Base-by-base conservation (phyloP, 1,140 invertebrate species). In the Lasioglossum baleicum region DNA sequence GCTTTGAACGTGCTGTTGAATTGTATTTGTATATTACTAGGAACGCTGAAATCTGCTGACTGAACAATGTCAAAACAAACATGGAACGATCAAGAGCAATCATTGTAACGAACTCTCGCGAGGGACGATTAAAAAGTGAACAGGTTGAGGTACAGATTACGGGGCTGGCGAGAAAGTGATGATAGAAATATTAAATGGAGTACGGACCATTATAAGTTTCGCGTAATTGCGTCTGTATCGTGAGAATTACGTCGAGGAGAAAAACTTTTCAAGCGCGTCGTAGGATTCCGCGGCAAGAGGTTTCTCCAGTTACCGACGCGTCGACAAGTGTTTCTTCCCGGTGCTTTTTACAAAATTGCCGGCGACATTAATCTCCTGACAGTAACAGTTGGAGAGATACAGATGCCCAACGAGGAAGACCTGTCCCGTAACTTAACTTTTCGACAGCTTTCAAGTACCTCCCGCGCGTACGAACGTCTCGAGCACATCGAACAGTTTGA, bases 341-440 rank as follows among this genome's bases (percentile, higher is more conserved):
- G 42, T 10, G 20, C 42, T 61, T 63, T n/a, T 48, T 26, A 26
- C 10, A 48, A 26, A 72, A 72, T 56, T 42, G 20, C 53, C 20
- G 70, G 10, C 20, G 58, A 72, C 70, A 72, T 72, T 72, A 72
- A 72, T 72, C 70, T 72, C 22, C 40, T 20, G 70, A 61, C 70
- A 61, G 31, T 48, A 72, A 63, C 70, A 44, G 58, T 40, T 10
- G 22, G 56, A 15, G 56, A 72, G 70, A 61, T 61, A 44, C 35
- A 63, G 35, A 72, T 72, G 58, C 53, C 58, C 56, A 42, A 22
- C 58, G 70, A 15, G 42, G 20, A 13, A 26, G 6, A 3, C n/a
- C 70, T 17, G 31, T 72, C 56, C 22, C n/a, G 48, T 31, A 72
- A 60, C 40, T 63, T 72, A 61, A 72, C 70, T 67, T 44, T 72